phyloP scores from a whole-genome alignment of 2,113 vertebrate genomes.

The Protomyctophum bolini region DNA sequence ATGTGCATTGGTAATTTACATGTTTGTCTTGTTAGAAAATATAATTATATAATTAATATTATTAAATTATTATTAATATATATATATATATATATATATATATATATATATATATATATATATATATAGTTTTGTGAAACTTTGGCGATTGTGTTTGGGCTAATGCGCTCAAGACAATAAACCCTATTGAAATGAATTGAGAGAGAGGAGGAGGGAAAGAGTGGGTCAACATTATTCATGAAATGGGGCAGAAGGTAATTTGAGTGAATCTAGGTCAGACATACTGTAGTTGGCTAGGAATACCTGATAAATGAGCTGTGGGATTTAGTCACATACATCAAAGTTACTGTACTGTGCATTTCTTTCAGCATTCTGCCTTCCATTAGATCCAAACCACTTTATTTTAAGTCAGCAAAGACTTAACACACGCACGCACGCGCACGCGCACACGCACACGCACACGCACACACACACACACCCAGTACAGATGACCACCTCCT shows the following conservation, averaged over 20 bases:
- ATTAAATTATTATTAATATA: too few species aligned
- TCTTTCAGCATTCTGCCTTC: background rate
- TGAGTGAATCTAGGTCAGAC: constrained; percentile 30
- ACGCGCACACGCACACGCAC: background rate
- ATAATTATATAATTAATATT: too few species aligned
- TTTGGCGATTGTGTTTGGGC: too few species aligned
- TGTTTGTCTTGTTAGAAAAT: too few species aligned
- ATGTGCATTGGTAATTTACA: too few species aligned
- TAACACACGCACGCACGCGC: too few species aligned
- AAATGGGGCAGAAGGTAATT: background rate
- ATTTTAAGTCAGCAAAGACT: too few species aligned
- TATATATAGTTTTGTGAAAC: too few species aligned
- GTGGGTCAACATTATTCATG: background rate
- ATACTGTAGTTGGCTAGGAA: constrained; percentile 2
- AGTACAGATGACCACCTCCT: background rate
- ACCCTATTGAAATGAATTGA: background rate
- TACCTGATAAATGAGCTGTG: constrained; percentile 14
- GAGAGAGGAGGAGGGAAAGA: background rate
- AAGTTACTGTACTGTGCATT: background rate
- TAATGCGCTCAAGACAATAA: too few species aligned
- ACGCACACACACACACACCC: background rate
- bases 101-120: too few species aligned
- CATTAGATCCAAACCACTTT: too few species aligned
- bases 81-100: too few species aligned
- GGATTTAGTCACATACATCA: constrained; percentile 2